Percentiles rank a stretch among this genome's conserved stretches.
phyloP scores from a whole-genome alignment of 2,113 vertebrate species.

The Toxotes jaculatrix region DNA sequence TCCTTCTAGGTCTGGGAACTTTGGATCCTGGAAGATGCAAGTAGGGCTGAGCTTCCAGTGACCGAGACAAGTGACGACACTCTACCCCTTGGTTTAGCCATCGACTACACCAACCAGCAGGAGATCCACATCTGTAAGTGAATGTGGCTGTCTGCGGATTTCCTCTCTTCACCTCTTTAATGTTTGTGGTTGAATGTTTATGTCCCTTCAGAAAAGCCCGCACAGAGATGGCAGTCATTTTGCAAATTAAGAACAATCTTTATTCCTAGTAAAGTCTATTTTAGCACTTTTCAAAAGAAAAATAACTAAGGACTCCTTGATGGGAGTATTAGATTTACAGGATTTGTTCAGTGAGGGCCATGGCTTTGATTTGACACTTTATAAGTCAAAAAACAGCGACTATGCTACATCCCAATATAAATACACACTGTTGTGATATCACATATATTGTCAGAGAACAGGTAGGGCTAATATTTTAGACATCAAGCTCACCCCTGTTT shows the following conservation, averaged over 20 bases:
- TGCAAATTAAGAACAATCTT: too few relatives aligned
- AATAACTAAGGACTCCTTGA: too few relatives aligned
- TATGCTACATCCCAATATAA: too few relatives aligned
- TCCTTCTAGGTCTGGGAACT: conserved; percentile 89
- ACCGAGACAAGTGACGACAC: conserved; percentile 93
- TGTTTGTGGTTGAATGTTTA: neutral
- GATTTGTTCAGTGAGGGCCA: too few relatives aligned
- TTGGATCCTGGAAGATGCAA: conserved; percentile 94
- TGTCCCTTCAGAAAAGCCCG: too few relatives aligned
- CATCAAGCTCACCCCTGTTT: neutral
- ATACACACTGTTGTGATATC: too few relatives aligned
- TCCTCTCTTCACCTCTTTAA: neutral
- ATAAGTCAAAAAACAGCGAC: too few relatives aligned
- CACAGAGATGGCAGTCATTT: too few relatives aligned
- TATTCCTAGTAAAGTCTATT: too few relatives aligned
- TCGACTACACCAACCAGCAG: conserved; percentile 92
- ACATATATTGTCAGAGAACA: neutral
- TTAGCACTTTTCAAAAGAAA: too few relatives aligned
- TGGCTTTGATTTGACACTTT: too few relatives aligned
- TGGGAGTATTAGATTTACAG: too few relatives aligned
- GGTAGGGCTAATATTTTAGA: neutral
- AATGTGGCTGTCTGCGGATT: neutral
- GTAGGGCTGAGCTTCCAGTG: conserved; percentile 93
- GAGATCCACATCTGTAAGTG: conserved; percentile 90
- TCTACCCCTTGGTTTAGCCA: conserved; percentile 90